These are phyloP conservation scores for Patiria miniata DNA, from an alignment of 35 echinoderm and acorn worm genomes.

Conservation along the genomic window DNA sequence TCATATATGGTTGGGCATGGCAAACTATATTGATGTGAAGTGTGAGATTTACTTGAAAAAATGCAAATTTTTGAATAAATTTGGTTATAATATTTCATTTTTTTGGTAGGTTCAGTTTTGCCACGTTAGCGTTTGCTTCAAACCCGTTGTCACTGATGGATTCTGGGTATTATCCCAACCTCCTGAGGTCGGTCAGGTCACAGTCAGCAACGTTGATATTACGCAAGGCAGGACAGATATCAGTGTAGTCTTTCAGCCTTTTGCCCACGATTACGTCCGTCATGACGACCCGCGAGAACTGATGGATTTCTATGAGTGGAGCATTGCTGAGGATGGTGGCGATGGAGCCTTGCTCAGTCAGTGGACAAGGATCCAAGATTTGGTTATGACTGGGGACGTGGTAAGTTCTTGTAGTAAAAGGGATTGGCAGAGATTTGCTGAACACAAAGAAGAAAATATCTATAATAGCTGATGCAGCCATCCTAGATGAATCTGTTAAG, in stretches of 20 bases:
- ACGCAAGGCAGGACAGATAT: background rate
- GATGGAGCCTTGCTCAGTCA: background rate
- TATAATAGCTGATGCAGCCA: no score
- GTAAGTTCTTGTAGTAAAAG: background rate
- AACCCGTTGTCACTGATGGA: slow-evolving; percentile 1
- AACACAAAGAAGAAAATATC: no score
- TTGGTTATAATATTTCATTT: no score
- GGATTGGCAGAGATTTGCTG: background rate
- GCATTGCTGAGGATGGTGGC: background rate
- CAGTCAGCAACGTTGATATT: background rate
- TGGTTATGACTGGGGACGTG: background rate
- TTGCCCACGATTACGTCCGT: background rate
- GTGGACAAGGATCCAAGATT: background rate
- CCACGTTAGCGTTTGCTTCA: slow-evolving; percentile 17
- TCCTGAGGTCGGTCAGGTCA: background rate
- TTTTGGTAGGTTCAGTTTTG: slow-evolving; percentile 13
- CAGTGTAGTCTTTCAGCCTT: background rate
- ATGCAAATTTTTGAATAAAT: no score
- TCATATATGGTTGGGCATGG: no score
- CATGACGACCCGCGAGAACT: background rate
- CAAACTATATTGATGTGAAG: no score
- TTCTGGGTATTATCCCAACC: slow-evolving; percentile 23
- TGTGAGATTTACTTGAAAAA: no score
- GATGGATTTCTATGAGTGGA: slow-evolving; percentile 6
- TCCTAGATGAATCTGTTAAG: no score